A percentile compares a stretch with the other conserved stretches of the same genome.
These are phyloP conservation scores for Drosophila pachea DNA, from an alignment of 1,140 invertebrate species.

Conservation along the genomic window DNA sequence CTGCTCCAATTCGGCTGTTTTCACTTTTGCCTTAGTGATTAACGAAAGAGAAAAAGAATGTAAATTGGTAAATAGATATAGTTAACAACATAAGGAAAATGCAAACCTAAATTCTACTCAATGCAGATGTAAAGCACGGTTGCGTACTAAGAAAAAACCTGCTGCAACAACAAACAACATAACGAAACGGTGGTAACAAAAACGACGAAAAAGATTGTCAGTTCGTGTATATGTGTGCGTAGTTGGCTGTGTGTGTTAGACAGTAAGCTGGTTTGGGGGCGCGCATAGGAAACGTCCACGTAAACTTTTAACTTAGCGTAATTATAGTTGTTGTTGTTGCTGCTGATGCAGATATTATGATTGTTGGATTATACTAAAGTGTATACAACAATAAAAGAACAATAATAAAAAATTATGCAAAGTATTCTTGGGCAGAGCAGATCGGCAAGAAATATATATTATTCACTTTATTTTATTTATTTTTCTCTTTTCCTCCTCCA, in stretches of 20 bases:
- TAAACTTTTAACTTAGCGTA: conserved; percentile 69
- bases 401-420: background rate
- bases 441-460: conserved; percentile 18
- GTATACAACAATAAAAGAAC: conserved; percentile 29
- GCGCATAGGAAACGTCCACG: conserved; percentile 65
- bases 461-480: background rate
- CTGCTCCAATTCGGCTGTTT: conserved; percentile 62
- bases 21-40: conserved; percentile 53
- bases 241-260: background rate
- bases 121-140: conserved; percentile 13
- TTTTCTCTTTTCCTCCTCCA: conserved; percentile 1
- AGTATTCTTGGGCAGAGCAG: background rate
- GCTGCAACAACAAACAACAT: conserved; percentile 49
- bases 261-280: conserved; percentile 12
- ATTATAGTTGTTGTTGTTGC: conserved; percentile 37
- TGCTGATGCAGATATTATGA: conserved; percentile 17
- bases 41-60: conserved; percentile 15
- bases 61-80: conserved; percentile 7
- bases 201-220: conserved; percentile 31
- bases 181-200: conserved; percentile 60
- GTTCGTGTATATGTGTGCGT: background rate
- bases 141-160: conserved; percentile 43
- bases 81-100: conserved; percentile 14
- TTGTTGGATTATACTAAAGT: conserved; percentile 36
- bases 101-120: conserved; percentile 12